These are phyloP conservation scores for Atrina japonica DNA, from an alignment of 2,888 invertebrate genomes.

Conservation along the genomic window DNA sequence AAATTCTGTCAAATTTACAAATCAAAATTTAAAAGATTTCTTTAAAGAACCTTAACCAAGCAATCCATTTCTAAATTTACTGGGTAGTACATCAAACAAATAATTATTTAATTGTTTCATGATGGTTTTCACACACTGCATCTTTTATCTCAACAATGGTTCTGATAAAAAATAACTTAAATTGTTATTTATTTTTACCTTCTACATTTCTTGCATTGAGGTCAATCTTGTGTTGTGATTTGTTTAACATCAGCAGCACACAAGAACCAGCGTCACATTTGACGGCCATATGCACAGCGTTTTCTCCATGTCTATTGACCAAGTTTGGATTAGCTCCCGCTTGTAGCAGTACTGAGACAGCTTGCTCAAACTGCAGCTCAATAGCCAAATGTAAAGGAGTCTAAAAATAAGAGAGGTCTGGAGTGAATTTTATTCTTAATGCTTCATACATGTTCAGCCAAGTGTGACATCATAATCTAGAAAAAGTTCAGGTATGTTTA, in stretches of 20 bases:
- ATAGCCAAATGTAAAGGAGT: constrained; percentile 72
- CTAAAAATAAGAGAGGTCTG: constrained; percentile 43
- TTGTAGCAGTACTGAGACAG: constrained; percentile 54
- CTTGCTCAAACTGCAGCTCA: constrained; percentile 59
- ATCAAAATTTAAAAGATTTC: too few species aligned
- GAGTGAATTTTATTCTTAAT: not conserved
- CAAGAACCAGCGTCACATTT: constrained; percentile 54
- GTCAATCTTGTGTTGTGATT: constrained; percentile 49
- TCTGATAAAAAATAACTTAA: too few species aligned
- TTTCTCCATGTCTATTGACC: constrained; percentile 63
- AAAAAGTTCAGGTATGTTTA: too few species aligned
- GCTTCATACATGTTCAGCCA: too few species aligned
- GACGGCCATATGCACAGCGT: constrained; percentile 65
- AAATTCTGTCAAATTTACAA: too few species aligned
- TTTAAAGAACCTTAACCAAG: too few species aligned
- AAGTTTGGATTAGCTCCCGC: constrained; percentile 65
- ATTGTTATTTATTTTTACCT: constrained; percentile 45
- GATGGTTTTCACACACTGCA: too few species aligned
- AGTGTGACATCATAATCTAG: too few species aligned
- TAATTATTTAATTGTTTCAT: too few species aligned
- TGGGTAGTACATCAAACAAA: too few species aligned
- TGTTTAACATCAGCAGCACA: constrained; percentile 54
- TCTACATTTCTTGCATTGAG: constrained; percentile 63
- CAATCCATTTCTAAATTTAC: too few species aligned
- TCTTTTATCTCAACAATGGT: too few species aligned